Conservation (phyloP, 2,113 vertebrate species). For the Ptilorrhoa leucosticta region DNA sequence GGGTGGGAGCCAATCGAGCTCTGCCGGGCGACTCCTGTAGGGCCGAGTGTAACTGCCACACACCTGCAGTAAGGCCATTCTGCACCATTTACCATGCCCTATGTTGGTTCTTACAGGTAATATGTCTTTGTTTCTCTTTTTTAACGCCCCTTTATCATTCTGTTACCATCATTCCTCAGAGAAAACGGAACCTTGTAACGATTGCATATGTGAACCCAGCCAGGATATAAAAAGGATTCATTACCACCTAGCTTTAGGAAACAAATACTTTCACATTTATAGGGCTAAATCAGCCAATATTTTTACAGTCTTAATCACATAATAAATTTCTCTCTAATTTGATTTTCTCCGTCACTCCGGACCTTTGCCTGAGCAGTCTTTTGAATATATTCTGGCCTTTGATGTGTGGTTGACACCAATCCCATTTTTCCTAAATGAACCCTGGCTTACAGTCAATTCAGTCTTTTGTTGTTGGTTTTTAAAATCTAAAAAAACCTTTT, state of each 20-base stretch:
- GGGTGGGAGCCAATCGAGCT: background rate
- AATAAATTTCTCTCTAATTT: background rate
- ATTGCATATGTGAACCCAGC: background rate
- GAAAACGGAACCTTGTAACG: background rate
- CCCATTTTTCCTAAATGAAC: background rate
- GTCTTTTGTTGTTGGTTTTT: background rate
- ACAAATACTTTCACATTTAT: background rate
- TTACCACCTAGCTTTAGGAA: background rate
- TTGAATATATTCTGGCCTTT: background rate
- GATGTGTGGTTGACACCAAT: background rate
- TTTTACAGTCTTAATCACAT: background rate
- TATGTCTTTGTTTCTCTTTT: background rate
- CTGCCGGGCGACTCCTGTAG: fast-evolving
- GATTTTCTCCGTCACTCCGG: background rate
- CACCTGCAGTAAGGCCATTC: background rate
- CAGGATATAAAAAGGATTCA: background rate
- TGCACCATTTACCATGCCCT: background rate
- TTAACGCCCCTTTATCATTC: background rate
- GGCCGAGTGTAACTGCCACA: background rate
- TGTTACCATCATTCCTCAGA: background rate
- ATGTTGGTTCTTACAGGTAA: background rate
- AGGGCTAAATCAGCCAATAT: background rate
- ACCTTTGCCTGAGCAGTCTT: background rate
- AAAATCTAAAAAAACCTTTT: background rate
- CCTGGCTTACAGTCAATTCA: background rate